Base-by-base conservation (phyloP, 2,113 vertebrate genomes). In the Crypturellus undulatus region DNA sequence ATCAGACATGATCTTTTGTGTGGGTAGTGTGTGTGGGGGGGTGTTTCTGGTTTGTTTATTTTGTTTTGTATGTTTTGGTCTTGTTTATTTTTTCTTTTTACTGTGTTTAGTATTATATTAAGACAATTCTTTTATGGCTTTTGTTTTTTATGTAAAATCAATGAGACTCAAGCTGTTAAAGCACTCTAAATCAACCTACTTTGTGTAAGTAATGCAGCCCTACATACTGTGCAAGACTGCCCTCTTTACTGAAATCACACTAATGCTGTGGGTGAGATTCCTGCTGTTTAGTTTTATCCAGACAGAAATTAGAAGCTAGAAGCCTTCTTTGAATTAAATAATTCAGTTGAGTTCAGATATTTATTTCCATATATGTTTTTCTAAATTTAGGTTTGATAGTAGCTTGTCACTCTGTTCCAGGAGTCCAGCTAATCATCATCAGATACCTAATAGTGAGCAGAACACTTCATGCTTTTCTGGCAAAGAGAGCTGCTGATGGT, bases 321-420 rank as follows among this genome's bases (percentile, higher is more conserved):
- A 79, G 54, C 71, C 24, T 30, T 63, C 52, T 86, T 58, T 90
- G 63, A 91, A 79, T 47, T 12, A 6, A 52, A 82, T 90, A 60
- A 82, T 28, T 92, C 72, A 69, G 72, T 75, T 86, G 40, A 73
- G 65, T 85, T 89, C 62, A 92, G 92, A 73, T 65, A 34, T 52
- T 92, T 68, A 52, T 87, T 94, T 94, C 92, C 92, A 83, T 91
- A 75, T 32, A 5, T 38, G 60, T 45, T 76, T 88, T 79, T 80
- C 92, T 92, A 91, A 91, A 71, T 62, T 89, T 83, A 92, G 63
- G 78, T 77, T 64, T 93, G 76, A 36, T 91, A 60, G 79, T 45
- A 90, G 84, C 91, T 65, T 54, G 70, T 92, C 34, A 38, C 78
- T 52, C 64, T 92, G 64, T 82, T 86, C 81, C 87, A 92, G 91